These are phyloP conservation scores for Talpa occidentalis DNA, from an alignment of 2,113 vertebrate species.

Conservation along the genomic window DNA sequence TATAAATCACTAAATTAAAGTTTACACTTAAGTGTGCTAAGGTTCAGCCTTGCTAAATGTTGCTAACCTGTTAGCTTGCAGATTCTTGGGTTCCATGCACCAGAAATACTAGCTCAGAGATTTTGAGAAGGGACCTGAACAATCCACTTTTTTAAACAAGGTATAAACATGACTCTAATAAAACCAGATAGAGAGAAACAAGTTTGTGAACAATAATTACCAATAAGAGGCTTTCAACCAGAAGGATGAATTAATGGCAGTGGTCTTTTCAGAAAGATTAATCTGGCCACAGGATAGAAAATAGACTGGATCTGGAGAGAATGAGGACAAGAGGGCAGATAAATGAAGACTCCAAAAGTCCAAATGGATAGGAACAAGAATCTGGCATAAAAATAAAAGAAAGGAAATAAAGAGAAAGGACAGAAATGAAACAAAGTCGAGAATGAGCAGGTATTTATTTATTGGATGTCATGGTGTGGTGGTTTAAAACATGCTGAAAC, in stretches of 20 bases:
- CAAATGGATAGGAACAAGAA: not conserved
- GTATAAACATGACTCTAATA: not conserved
- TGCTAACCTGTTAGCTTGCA: not conserved
- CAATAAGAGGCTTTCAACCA: not conserved
- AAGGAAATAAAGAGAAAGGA: not conserved
- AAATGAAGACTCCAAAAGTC: not conserved
- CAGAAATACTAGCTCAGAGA: slow-evolving; percentile 8
- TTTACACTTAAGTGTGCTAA: not conserved
- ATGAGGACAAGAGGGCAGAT: not conserved
- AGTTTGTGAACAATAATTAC: not conserved
- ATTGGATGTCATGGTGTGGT: not conserved
- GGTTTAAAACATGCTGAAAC: not conserved
- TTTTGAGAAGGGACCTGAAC: not conserved
- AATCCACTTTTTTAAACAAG: slow-evolving; percentile 26
- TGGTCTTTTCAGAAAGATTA: not conserved
- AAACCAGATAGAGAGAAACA: not conserved
- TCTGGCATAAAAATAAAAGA: not conserved
- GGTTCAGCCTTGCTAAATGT: slow-evolving; percentile 8
- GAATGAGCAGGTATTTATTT: not conserved
- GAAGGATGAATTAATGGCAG: not conserved
- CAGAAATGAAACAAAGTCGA: not conserved
- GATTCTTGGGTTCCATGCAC: not conserved
- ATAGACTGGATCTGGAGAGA: not conserved
- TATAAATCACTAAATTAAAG: not conserved
- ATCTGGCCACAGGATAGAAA: not conserved